Conservation (phyloP, 2,888 invertebrate genomes). For the Sepioteuthis lessoniana region DNA sequence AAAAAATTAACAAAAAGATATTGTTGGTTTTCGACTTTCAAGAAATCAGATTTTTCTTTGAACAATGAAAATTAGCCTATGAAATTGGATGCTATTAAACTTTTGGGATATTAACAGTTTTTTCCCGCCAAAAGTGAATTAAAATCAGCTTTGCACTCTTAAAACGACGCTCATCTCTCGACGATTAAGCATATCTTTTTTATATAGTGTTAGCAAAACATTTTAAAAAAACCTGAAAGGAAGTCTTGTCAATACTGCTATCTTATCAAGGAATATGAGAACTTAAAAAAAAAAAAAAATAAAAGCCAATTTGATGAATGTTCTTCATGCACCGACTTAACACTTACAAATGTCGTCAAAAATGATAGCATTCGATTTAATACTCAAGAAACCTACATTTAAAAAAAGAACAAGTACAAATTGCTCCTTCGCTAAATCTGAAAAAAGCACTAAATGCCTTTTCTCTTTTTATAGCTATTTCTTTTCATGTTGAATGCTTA, state of each 20-base stretch:
- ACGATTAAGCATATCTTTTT: neutral
- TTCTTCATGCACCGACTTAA: neutral
- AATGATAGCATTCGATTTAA: neutral
- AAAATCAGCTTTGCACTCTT: neutral
- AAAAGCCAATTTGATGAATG: neutral
- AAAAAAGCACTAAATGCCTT: neutral
- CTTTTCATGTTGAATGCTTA: neutral
- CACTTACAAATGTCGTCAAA: neutral
- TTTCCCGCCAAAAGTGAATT: neutral
- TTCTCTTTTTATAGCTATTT: neutral
- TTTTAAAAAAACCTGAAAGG: neutral
- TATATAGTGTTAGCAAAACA: neutral
- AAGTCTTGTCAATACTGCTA: neutral
- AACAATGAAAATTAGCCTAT: too few species aligned
- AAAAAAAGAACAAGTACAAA: neutral
- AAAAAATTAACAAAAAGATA: too few species aligned
- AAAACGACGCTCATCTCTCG: neutral
- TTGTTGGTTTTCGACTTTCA: too few species aligned
- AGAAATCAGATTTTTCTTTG: too few species aligned
- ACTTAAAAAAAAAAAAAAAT: neutral
- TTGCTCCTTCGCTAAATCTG: neutral
- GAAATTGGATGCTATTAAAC: too few species aligned
- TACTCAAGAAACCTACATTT: neutral
- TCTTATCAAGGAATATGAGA: neutral
- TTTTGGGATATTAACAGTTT: too few species aligned